phyloP scores from a whole-genome alignment of 2,888 invertebrate species.

The Nowickia ferox region DNA sequence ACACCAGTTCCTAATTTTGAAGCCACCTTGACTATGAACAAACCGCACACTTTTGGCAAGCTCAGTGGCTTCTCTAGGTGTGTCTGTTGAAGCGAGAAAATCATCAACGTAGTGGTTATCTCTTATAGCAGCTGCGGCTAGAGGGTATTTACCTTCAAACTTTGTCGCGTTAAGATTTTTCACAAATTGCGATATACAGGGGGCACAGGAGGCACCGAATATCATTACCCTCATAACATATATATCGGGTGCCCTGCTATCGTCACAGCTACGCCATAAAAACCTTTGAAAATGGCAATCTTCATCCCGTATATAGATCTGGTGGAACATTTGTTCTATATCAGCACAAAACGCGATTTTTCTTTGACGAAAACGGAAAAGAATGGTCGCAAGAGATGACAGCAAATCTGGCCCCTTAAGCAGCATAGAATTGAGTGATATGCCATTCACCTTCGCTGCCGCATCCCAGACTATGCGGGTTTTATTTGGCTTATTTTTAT shows the following conservation, averaged over 20 bases:
- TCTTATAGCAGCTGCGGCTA: slow-evolving; percentile 42
- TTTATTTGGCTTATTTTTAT: slow-evolving; percentile 74
- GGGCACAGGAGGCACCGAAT: slow-evolving; percentile 43
- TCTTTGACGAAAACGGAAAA: no score
- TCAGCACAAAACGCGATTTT: slow-evolving; percentile 41
- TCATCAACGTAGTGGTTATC: slow-evolving; percentile 40
- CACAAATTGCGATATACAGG: slow-evolving; percentile 45
- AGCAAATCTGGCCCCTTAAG: no score
- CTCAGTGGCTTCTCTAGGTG: slow-evolving; percentile 31
- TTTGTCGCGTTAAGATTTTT: slow-evolving; percentile 50
- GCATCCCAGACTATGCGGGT: no score
- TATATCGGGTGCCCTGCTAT: slow-evolving; percentile 9
- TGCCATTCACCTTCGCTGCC: no score
- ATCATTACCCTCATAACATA: slow-evolving; percentile 35
- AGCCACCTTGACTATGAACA: no score
- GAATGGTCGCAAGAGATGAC: no score
- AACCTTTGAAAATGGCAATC: slow-evolving; percentile 55
- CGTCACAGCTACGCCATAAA: slow-evolving; percentile 18
- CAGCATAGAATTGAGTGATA: no score
- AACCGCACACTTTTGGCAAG: slow-evolving; percentile 27
- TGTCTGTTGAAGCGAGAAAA: slow-evolving; percentile 39
- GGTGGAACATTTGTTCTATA: slow-evolving; percentile 58
- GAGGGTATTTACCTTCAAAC: slow-evolving; percentile 36
- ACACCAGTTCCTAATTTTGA: no score
- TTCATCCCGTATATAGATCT: slow-evolving; percentile 64